A percentile compares a stretch with the other conserved stretches of the same genome.
Conservation (phyloP, 2,797 vertebrate genomes). For the Melanotaenia boesemani region DNA sequence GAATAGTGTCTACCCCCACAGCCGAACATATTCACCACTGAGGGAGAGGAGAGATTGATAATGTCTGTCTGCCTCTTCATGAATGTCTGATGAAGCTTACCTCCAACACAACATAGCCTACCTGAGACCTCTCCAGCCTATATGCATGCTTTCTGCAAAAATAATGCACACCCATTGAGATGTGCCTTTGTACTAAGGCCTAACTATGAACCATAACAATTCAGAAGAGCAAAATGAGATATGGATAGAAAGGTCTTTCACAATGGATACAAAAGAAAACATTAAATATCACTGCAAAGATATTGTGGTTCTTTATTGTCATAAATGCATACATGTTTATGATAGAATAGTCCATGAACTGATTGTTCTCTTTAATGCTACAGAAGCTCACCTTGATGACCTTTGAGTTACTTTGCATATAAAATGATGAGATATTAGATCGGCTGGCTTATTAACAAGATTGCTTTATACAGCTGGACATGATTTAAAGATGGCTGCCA, state of each 20-base stretch:
- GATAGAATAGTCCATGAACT: constrained; percentile 17
- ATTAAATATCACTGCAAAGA: constrained; percentile 10
- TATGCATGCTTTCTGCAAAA: constrained; percentile 33
- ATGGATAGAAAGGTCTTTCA: background rate
- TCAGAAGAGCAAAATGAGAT: constrained; percentile 5
- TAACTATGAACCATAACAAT: constrained; percentile 12
- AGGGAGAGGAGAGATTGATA: constrained; percentile 83
- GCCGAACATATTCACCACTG: constrained; percentile 78
- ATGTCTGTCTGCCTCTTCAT: constrained; percentile 83
- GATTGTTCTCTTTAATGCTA: constrained; percentile 63
- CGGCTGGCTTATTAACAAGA: constrained; percentile 75
- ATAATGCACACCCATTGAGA: constrained; percentile 20
- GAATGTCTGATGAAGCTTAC: constrained; percentile 84
- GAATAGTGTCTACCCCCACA: constrained; percentile 78
- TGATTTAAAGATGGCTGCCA: constrained; percentile 79
- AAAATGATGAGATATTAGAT: constrained; percentile 69
- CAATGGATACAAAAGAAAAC: background rate
- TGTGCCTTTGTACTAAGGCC: constrained; percentile 16
- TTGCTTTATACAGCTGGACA: constrained; percentile 76
- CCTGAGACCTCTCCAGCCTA: constrained; percentile 46
- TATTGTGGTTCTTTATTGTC: constrained; percentile 4
- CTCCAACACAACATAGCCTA: constrained; percentile 54
- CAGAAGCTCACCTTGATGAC: constrained; percentile 53
- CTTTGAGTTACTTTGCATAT: constrained; percentile 72
- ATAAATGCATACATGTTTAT: constrained; percentile 49